phyloP scores from a whole-genome alignment of 2,797 vertebrate species.

The Dermochelys coriacea region DNA sequence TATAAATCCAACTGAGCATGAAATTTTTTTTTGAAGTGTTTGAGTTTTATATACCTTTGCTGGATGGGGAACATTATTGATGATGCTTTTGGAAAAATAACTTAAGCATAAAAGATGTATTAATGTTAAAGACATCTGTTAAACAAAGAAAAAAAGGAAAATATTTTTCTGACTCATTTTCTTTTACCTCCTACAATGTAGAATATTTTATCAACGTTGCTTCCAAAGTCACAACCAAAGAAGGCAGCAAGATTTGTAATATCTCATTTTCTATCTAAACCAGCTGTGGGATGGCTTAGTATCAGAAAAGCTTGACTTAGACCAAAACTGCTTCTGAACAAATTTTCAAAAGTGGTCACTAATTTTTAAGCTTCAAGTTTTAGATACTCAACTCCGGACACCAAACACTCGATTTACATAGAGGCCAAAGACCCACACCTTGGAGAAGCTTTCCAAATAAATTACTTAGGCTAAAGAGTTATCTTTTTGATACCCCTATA shows the following conservation, averaged over 20 bases:
- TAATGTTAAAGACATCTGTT: background rate
- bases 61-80: background rate
- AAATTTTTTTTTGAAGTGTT: background rate
- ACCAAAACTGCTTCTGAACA: background rate
- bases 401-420: background rate
- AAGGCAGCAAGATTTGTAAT: background rate
- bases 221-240: background rate
- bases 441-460: background rate
- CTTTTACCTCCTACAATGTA: background rate
- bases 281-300: background rate
- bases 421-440: background rate
- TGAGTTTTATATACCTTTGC: background rate
- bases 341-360: background rate
- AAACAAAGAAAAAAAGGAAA: background rate
- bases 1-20: background rate
- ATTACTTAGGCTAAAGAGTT: background rate
- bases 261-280: background rate
- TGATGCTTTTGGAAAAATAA: background rate
- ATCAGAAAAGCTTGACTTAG: background rate
- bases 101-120: background rate
- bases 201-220: background rate
- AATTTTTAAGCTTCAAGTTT: background rate
- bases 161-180: background rate
- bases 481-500: background rate
- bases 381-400: background rate